These are phyloP conservation scores for Calliphora vicina DNA, from an alignment of 1,140 invertebrate species.

Conservation along the genomic window DNA sequence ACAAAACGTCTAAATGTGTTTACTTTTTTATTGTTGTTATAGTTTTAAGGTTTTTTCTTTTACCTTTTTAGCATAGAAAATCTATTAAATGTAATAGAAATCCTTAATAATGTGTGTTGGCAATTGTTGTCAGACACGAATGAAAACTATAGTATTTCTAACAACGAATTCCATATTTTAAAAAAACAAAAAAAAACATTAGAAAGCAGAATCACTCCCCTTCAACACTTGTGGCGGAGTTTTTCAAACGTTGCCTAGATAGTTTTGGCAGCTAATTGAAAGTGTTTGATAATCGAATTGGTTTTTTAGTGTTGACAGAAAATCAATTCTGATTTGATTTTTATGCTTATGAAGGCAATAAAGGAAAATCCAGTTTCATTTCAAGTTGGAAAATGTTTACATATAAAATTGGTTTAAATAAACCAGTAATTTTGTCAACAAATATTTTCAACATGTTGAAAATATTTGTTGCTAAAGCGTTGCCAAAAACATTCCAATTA, in stretches of 20 bases:
- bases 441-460: too few relatives aligned
- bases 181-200: background rate
- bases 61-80: background rate
- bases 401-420: too few relatives aligned
- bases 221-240: background rate
- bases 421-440: too few relatives aligned
- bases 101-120: background rate
- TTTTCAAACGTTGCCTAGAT: background rate
- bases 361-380: background rate
- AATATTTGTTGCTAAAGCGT: too few relatives aligned
- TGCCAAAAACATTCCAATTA: too few relatives aligned
- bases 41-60: background rate
- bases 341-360: background rate
- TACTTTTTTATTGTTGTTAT: background rate
- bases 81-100: background rate
- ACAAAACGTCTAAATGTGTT: slow-evolving; percentile 7
- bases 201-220: background rate
- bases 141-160: background rate
- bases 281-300: background rate
- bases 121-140: slow-evolving; percentile 12
- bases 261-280: background rate
- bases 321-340: background rate
- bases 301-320: slow-evolving; percentile 16
- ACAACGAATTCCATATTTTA: background rate
- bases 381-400: background rate